Evolutionary conservation across 2,113 vertebrate species (phyloP), one percentile per base, ranked within the genome.

Genomic region (Takifugu flavidus): DNA sequence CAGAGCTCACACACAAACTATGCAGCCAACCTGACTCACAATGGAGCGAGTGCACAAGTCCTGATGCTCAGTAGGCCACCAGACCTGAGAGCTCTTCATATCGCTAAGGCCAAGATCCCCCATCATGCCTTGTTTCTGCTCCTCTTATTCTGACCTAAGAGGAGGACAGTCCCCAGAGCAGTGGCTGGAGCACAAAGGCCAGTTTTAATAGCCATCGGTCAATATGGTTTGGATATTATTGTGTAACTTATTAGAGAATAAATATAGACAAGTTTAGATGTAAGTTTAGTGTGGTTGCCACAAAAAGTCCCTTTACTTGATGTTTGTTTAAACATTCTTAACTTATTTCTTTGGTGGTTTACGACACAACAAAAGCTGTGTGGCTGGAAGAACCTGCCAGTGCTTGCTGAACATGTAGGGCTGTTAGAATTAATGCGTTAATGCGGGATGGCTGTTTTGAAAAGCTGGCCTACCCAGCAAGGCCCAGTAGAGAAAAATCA

Each of bases 261-360:
- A 82, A 83, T 72, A 80, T 89, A 86, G 85, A 77, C 53, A 76
- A 72, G 72, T 89, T 67, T 87, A 86, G 83, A 83, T 88, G 83
- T 88, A 85, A 78, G 80, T 88, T 87, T 91, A 87, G 87, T 88
- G 86, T 89, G 84, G 87, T 85, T 87, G 82, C 80, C 85, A 82
- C 81, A 84, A 88, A 89, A 89, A 86, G 86, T 91, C 91, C 90
- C 90, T 91, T 91, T 92, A 92, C 88, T 89, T 86, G 80, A 90
- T 80, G 77, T 75, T 82, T 77, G 78, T 87, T 83, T 59, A 65
- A 71, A 66, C 10, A n/a, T 77, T 82, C 79, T 79, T 78, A 76
- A 75, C 50, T 75, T 72, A 64, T 78, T 77, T 63, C 52, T 75
- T 65, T 51, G 46, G 66, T 71, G 67, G 49, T 55, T 62, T 71